Percentiles rank a stretch among this genome's conserved stretches.
phyloP scores from a whole-genome alignment of 2,113 vertebrate genomes.

The Reinhardtius hippoglossoides region DNA sequence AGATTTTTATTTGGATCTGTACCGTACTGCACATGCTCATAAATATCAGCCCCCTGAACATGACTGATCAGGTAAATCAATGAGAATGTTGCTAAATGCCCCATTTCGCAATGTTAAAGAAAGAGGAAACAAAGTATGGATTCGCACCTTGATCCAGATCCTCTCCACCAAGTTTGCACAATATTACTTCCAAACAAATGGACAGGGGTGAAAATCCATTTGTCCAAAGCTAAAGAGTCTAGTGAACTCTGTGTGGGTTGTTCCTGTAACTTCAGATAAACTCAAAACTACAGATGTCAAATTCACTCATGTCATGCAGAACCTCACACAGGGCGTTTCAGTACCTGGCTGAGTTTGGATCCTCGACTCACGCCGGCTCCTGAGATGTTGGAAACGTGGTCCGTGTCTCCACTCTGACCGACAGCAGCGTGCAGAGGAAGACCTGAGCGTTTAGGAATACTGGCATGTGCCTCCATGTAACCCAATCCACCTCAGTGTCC shows the following conservation, averaged over 20 bases:
- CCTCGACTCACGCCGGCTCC: neutral
- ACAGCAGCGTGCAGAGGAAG: neutral
- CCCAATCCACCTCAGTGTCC: conserved; percentile 46
- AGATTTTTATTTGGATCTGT: too few species aligned
- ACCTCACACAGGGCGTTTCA: neutral
- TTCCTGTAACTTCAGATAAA: neutral
- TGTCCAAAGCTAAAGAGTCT: too few species aligned
- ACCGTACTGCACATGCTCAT: too few species aligned
- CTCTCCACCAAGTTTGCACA: too few species aligned
- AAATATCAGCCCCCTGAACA: too few species aligned
- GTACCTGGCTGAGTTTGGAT: conserved; percentile 47
- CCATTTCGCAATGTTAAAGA: too few species aligned
- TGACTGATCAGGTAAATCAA: too few species aligned
- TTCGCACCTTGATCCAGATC: too few species aligned
- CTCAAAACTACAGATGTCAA: neutral
- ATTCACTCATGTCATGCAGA: conserved; percentile 10
- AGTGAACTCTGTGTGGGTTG: neutral
- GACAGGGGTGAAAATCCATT: too few species aligned
- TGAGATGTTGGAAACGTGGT: conserved; percentile 13
- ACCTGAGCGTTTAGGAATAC: too few species aligned
- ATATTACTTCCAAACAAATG: neutral
- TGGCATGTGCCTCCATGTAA: conserved; percentile 61
- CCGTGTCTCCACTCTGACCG: neutral
- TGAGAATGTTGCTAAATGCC: too few species aligned
- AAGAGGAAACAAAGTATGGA: too few species aligned